Evolutionary conservation across 2,888 invertebrate species (phyloP).

Genomic region (Melinaea menophilus): DNA sequence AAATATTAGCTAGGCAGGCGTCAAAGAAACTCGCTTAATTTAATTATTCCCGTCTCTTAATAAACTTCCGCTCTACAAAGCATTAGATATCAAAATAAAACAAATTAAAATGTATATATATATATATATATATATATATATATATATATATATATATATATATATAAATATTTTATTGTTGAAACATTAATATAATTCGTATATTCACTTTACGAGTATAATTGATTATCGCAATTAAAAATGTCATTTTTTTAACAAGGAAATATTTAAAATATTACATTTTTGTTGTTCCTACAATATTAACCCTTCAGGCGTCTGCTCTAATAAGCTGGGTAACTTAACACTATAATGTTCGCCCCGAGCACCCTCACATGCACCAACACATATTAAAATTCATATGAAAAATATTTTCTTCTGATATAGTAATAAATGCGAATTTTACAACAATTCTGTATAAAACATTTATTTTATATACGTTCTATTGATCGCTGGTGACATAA

Average conservation of each 20-base stretch:
- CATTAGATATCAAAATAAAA: conserved; percentile 35
- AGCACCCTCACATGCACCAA: conserved; percentile 33
- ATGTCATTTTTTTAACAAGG: background rate
- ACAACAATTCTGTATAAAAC: no score
- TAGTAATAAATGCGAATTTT: no score
- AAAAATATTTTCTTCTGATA: no score
- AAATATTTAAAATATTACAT: background rate
- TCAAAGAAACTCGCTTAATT: conserved; percentile 73
- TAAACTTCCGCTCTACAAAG: conserved; percentile 46
- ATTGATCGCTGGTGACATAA: no score
- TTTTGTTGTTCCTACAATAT: background rate
- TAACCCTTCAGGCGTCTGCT: conserved; percentile 36
- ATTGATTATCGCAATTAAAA: background rate
- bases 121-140: background rate
- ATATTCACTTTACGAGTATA: no score
- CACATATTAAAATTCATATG: no score
- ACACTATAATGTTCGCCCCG: conserved; percentile 62
- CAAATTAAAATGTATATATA: conserved; percentile 33
- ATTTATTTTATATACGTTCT: no score
- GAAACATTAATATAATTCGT: background rate
- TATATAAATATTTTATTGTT: background rate
- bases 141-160: background rate
- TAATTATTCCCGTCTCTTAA: conserved; percentile 71
- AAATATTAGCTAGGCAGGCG: conserved; percentile 67
- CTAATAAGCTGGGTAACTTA: conserved; percentile 46